phyloP scores from a whole-genome alignment of 2,888 invertebrate genomes.

The Pyrrhia umbra region DNA sequence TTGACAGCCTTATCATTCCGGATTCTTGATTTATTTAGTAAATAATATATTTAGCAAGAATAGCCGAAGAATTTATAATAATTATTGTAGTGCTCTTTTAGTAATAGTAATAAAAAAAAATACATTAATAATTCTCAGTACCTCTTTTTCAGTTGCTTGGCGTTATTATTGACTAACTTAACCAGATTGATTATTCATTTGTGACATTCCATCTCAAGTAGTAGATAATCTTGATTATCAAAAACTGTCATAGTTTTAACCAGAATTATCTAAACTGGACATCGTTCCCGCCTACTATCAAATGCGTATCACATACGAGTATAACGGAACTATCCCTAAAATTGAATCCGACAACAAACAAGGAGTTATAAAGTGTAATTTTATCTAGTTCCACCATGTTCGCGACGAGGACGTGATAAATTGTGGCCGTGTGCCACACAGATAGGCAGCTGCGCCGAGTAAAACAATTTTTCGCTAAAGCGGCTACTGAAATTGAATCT shows the following conservation, averaged over 20 bases:
- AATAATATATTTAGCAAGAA: too few relatives aligned
- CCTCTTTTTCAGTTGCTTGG: too few relatives aligned
- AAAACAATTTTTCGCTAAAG: slow-evolving; percentile 89
- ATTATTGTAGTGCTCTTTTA: too few relatives aligned
- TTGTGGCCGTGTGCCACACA: slow-evolving; percentile 58
- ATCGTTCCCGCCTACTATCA: neutral
- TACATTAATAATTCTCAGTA: too few relatives aligned
- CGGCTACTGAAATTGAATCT: slow-evolving; percentile 88
- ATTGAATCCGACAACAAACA: slow-evolving; percentile 44
- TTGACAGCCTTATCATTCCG: neutral
- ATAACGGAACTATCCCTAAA: slow-evolving; percentile 28
- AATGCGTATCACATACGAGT: slow-evolving; percentile 6
- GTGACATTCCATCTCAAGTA: too few relatives aligned
- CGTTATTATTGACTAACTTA: too few relatives aligned
- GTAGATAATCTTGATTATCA: too few relatives aligned
- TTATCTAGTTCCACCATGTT: slow-evolving; percentile 63
- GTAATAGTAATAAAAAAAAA: too few relatives aligned
- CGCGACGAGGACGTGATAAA: slow-evolving; percentile 59
- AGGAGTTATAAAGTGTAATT: slow-evolving; percentile 64
- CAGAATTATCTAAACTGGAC: neutral
- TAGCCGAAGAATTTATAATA: too few relatives aligned
- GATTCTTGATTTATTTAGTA: neutral
- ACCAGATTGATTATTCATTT: too few relatives aligned
- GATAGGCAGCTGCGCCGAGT: slow-evolving; percentile 82
- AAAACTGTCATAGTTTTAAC: neutral